Percentiles rank a stretch among this genome's conserved stretches.
These are phyloP conservation scores for Lagopus leucura DNA, from an alignment of 2,113 vertebrate species.

Conservation along the genomic window DNA sequence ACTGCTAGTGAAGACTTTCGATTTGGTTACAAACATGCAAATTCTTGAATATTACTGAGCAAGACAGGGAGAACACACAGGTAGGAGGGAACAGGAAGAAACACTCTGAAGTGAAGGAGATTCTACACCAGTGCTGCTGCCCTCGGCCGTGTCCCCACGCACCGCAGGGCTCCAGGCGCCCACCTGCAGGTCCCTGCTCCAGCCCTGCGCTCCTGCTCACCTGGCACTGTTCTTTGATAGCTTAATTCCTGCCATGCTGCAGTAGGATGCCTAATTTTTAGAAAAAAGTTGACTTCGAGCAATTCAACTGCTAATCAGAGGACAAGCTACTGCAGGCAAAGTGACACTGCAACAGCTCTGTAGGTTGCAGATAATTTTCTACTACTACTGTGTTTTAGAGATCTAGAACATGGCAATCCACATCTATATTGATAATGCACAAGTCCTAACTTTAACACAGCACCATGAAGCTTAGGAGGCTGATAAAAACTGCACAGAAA, in stretches of 20 bases:
- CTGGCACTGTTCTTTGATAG: background rate
- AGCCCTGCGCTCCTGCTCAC: background rate
- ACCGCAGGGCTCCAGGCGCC: background rate
- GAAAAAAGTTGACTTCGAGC: background rate
- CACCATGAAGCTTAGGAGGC: background rate
- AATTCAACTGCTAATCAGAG: background rate
- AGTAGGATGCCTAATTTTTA: background rate
- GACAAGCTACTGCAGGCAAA: background rate
- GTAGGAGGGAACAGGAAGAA: background rate
- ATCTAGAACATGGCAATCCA: background rate
- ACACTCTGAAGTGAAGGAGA: background rate
- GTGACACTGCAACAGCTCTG: background rate
- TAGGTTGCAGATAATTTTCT: background rate
- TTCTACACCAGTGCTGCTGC: too few relatives aligned
- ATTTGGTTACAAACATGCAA: background rate
- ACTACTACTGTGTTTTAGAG: background rate
- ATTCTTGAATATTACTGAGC: background rate
- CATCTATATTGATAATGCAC: background rate
- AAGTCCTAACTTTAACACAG: background rate
- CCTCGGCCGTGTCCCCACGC: background rate
- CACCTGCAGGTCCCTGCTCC: background rate
- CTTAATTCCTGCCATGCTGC: background rate
- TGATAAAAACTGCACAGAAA: background rate
- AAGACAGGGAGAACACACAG: accelerated
- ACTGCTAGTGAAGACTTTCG: background rate